Conservation (phyloP, 2,113 vertebrate species). For the Cyphomyrus plagiostoma region DNA sequence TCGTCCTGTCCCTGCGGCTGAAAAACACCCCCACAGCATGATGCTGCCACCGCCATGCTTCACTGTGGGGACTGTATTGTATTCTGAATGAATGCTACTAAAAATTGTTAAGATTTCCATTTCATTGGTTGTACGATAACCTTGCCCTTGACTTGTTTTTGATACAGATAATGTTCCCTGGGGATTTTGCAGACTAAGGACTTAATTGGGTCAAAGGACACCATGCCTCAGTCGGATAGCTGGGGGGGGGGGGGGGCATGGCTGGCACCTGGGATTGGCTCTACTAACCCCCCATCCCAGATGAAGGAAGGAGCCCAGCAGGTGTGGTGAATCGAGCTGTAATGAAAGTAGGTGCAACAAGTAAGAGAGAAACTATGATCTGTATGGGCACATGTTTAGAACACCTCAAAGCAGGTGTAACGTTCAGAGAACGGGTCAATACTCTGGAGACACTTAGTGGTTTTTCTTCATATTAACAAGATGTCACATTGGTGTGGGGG, state of each 20-base stretch:
- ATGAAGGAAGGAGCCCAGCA: too few species aligned
- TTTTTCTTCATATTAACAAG: neutral
- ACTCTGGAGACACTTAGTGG: too few species aligned
- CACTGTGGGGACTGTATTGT: too few species aligned
- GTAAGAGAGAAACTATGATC: too few species aligned
- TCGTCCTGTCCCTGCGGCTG: too few species aligned
- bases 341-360: too few species aligned
- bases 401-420: neutral
- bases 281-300: neutral
- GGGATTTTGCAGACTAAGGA: neutral
- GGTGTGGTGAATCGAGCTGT: too few species aligned
- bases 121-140: neutral
- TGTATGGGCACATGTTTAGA: neutral
- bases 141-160: neutral
- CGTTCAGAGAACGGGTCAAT: neutral
- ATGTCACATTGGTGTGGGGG: neutral
- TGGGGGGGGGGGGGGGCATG: neutral
- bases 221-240: neutral
- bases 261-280: neutral
- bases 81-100: neutral
- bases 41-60: too few species aligned
- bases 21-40: too few species aligned
- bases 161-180: neutral
- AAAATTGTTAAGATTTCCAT: neutral
- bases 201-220: neutral